Conservation (phyloP, 2,113 vertebrate species). For the Hyaena hyaena region DNA sequence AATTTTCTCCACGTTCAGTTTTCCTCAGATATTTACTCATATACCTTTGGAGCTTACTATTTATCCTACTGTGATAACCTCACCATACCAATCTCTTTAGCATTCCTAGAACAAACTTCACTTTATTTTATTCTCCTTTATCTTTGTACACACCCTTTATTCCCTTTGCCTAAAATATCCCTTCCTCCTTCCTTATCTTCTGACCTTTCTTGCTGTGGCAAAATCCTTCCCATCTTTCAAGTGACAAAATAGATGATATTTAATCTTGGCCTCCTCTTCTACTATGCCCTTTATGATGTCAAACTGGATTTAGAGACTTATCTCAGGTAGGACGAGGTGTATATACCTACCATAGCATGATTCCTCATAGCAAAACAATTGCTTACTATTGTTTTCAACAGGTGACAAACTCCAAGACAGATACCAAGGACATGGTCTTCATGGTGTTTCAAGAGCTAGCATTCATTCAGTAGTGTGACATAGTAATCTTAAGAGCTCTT, state of each 20-base stretch:
- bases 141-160: neutral
- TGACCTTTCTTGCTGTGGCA: neutral
- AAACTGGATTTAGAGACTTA: neutral
- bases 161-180: neutral
- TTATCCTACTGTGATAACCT: neutral
- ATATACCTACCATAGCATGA: too few species aligned
- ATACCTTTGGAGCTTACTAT: neutral
- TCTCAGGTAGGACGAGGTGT: neutral
- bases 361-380: neutral
- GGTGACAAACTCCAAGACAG: neutral
- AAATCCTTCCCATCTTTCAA: neutral
- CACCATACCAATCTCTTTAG: neutral
- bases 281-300: neutral
- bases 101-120: neutral
- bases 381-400: neutral
- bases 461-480: neutral
- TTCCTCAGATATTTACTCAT: neutral
- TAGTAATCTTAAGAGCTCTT: neutral
- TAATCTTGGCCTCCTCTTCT: neutral
- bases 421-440: neutral
- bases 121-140: neutral
- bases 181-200: neutral
- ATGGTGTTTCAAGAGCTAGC: neutral
- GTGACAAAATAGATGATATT: neutral
- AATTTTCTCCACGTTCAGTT: neutral